Base-by-base conservation (phyloP, 2,113 vertebrate genomes). In the Donacobius atricapilla region DNA sequence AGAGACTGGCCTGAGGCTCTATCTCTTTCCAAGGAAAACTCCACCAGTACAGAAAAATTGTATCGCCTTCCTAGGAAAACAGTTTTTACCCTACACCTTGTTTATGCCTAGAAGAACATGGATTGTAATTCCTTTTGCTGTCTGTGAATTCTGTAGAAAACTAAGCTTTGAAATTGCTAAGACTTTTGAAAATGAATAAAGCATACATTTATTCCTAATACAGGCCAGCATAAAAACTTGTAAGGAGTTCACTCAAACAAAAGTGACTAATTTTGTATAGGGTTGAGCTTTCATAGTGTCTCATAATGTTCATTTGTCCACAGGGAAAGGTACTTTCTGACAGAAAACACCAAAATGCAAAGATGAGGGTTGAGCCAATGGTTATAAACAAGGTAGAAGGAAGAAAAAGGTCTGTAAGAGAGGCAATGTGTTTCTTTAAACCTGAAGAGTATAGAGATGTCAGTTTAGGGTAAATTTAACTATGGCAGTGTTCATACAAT, bases 281-380 rank as follows among this genome's bases (percentile, higher is more conserved):
- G 16, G 5, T 30, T 76, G 33, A 61, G 10, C 4, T 88, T 88
- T 86, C 63, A 14, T 27, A 87, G 37, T 9, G 30, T 44, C 15
- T 57, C 15, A 23, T 53, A 33, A 69, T 23, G 4, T n/a, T 63
- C n/a, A n/a, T 11, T 7, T 14, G 37, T 15, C 24, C 19, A 6
- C 23, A 71, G 16, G 11, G 35, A 58, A 77, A 73, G 40, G 15
- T n/a, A 9, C 18, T 48, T 84, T 66, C 33, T 30, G 65, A 71
- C 86, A 76, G 63, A 27, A 60, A 89, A 54, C 14, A 23, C 6
- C 23, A 50, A 83, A 93, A 66, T 19, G 6, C 11, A 35, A 20
- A 40, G 40, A 25, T 13, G 42, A 15, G 10, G 2, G 0, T 65
- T 66, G 19, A 13, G 10, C 1, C 2, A 13, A 37, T 2, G 4